These are phyloP conservation scores for Pteropus rufus DNA, from an alignment of 2,797 vertebrate genomes.

Conservation along the genomic window DNA sequence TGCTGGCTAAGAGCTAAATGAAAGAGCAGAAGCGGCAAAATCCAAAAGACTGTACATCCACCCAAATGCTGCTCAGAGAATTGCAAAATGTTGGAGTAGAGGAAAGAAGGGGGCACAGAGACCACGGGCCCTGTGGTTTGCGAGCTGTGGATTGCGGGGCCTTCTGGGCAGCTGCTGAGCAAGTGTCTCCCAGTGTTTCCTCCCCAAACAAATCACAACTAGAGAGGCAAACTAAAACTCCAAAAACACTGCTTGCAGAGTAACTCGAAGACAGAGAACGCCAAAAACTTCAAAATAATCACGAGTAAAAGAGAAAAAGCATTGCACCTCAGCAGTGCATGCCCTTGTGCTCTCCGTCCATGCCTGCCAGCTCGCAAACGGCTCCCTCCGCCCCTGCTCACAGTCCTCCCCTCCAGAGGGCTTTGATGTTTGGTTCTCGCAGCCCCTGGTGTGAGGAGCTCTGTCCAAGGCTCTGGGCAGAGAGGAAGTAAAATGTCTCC, in stretches of 20 bases:
- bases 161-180: neutral
- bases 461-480: neutral
- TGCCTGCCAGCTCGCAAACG: neutral
- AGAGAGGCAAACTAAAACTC: neutral
- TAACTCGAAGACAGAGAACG: neutral
- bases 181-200: neutral
- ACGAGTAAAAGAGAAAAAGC: neutral
- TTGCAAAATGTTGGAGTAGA: neutral
- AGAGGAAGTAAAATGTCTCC: neutral
- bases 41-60: neutral
- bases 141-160: neutral
- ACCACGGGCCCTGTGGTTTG: neutral
- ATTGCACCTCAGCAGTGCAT: neutral
- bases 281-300: neutral
- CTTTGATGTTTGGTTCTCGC: neutral
- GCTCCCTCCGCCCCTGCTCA: neutral
- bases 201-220: neutral
- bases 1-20: conserved; percentile 57
- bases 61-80: neutral
- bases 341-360: too few species aligned
- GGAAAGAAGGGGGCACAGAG: neutral
- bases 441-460: neutral
- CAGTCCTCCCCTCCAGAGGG: neutral
- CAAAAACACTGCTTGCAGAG: neutral
- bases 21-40: conserved; percentile 41